phyloP scores from a whole-genome alignment of 2,888 invertebrate species.

The Tineola bisselliella region DNA sequence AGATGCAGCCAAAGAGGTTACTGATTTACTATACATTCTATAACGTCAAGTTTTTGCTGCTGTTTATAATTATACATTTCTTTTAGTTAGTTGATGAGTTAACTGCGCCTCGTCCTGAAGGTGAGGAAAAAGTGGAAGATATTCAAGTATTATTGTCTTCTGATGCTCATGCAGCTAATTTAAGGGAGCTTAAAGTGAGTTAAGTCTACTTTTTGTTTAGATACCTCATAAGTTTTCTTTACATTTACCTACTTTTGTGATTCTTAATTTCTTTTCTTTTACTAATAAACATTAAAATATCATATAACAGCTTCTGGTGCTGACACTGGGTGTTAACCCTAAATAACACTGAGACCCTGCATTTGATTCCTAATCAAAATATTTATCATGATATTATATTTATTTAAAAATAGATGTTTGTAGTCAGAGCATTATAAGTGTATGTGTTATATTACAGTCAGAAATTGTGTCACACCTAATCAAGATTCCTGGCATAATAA shows the following conservation, averaged over 20 bases:
- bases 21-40: not conserved
- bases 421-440: not conserved
- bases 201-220: no score
- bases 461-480: slow-evolving; percentile 92
- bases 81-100: slow-evolving; percentile 88
- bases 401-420: no score
- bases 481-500: slow-evolving; percentile 95
- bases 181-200: slow-evolving; percentile 86
- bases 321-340: no score
- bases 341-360: no score
- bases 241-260: no score
- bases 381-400: no score
- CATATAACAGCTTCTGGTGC: no score
- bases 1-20: slow-evolving; percentile 91
- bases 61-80: not conserved
- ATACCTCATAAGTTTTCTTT: no score
- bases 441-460: slow-evolving; percentile 67
- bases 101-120: slow-evolving; percentile 90
- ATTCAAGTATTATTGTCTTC: slow-evolving; percentile 92
- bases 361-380: no score
- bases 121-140: slow-evolving; percentile 89
- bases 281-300: no score
- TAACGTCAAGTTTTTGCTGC: not conserved
- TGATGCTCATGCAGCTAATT: slow-evolving; percentile 80
- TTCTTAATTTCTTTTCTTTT: no score